Conservation (phyloP, 2,888 invertebrate genomes). For the Pollenia amentaria region DNA sequence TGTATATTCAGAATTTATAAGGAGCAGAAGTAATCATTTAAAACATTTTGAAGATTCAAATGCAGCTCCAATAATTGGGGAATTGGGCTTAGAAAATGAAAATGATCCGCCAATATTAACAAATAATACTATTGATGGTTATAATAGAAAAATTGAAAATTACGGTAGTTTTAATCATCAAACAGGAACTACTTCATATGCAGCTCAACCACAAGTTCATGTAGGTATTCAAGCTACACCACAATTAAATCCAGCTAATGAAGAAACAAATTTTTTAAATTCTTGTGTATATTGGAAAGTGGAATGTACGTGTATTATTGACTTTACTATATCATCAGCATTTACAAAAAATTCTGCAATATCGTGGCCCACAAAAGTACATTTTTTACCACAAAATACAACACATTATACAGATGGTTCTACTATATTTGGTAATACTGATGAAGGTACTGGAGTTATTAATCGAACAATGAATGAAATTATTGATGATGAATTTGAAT, state of each 20-base stretch:
- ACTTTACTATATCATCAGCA: not conserved
- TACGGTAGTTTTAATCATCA: not conserved
- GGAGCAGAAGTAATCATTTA: not conserved
- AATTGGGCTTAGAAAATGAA: not conserved
- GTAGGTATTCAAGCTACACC: not conserved
- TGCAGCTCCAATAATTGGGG: not conserved
- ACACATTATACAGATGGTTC: not conserved
- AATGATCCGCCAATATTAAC: not conserved
- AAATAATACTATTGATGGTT: not conserved
- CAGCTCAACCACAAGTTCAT: conserved; percentile 5
- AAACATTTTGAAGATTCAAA: not conserved
- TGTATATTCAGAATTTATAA: not conserved
- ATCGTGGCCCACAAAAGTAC: not conserved
- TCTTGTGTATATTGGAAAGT: conserved; percentile 24
- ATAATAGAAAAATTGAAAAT: not conserved
- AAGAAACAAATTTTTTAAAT: conserved; percentile 28
- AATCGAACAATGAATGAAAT: not conserved
- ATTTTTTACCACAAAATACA: not conserved
- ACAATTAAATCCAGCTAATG: not conserved
- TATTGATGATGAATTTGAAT: not conserved
- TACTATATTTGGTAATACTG: conserved; percentile 7
- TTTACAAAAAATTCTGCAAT: conserved; percentile 1
- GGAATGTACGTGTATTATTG: conserved; percentile 4
- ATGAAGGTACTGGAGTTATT: not conserved
- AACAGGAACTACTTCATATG: not conserved